These are phyloP conservation scores for Callimorpha dominula DNA, from an alignment of 2,888 invertebrate genomes.

Conservation along the genomic window DNA sequence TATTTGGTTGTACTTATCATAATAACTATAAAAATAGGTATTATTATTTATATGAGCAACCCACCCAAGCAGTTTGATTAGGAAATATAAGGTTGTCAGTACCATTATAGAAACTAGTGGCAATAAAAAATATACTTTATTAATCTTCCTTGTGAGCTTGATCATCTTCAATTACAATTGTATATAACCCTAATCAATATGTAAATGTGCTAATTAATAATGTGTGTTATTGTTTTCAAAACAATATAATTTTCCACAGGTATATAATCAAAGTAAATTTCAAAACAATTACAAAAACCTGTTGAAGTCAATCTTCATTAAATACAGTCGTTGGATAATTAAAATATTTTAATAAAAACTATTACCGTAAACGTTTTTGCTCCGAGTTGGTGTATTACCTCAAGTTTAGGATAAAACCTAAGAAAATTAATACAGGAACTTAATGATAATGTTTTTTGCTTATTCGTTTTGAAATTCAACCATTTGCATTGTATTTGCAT, in stretches of 20 bases:
- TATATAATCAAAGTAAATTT: no score
- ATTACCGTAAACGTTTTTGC: not conserved
- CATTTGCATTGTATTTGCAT: no score
- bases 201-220: constrained; percentile 20
- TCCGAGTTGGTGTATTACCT: not conserved
- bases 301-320: constrained; percentile 9
- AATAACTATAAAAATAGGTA: not conserved
- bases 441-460: not conserved
- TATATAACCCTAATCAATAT: constrained; percentile 19
- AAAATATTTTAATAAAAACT: constrained; percentile 16
- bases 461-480: not conserved
- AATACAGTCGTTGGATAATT: constrained; percentile 21
- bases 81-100: constrained; percentile 24
- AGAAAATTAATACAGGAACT: not conserved
- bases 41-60: constrained; percentile 6
- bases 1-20: not conserved
- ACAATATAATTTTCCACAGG: constrained; percentile 22
- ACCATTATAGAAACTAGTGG: constrained; percentile 13
- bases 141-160: constrained; percentile 35
- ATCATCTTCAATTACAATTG: constrained; percentile 13
- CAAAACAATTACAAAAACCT: constrained; percentile 14
- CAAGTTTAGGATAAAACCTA: not conserved
- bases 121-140: constrained; percentile 43
- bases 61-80: constrained; percentile 32
- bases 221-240: constrained; percentile 20